Evolutionary conservation across 2,888 invertebrate species (phyloP).

Genomic region (Sialis fuliginosa): DNA sequence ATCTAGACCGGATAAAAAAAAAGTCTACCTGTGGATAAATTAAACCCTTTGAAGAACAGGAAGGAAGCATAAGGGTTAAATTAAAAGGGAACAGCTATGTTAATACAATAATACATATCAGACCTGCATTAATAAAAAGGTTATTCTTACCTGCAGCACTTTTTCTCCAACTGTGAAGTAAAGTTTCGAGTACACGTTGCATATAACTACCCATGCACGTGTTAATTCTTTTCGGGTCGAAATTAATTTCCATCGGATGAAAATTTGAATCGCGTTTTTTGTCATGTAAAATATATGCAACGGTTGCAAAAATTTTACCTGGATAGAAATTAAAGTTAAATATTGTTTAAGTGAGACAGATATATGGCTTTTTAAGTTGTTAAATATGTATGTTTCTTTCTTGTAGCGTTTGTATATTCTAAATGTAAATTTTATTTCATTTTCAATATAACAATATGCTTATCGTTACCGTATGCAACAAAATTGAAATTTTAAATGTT

Average conservation of each 20-base stretch:
- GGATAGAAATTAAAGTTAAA: no score
- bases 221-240: neutral
- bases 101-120: slow-evolving; percentile 1
- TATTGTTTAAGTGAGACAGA: no score
- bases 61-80: slow-evolving; percentile 5
- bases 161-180: neutral
- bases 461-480: no score
- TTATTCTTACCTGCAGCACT: neutral
- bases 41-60: slow-evolving; percentile 7
- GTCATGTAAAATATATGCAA: neutral
- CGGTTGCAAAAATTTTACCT: neutral
- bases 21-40: slow-evolving; percentile 3
- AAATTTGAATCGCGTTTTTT: neutral
- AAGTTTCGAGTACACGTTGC: neutral
- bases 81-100: slow-evolving; percentile 1
- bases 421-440: no score
- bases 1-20: neutral
- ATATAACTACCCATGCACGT: neutral
- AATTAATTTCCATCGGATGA: neutral
- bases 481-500: no score
- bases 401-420: no score
- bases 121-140: slow-evolving; percentile 1
- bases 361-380: no score
- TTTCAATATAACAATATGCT: no score
- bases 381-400: no score